phyloP scores from a whole-genome alignment of 2,888 invertebrate species.

The Chymomyza caudatula region DNA sequence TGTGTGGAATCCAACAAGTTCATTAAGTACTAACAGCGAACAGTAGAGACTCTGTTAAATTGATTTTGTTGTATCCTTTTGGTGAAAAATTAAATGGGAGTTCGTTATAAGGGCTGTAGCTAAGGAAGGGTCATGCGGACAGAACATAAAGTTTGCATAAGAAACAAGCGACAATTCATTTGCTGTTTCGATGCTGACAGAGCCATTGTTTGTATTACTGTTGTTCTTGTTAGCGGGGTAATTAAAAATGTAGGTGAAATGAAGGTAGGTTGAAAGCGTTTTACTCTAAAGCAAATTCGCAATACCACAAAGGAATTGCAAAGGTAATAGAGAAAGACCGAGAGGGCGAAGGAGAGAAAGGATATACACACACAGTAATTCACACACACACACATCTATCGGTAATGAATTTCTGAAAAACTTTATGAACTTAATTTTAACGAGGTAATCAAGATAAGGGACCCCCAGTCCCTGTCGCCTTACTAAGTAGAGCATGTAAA shows the following conservation, averaged over 20 bases:
- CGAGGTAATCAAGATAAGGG: slow-evolving; percentile 11
- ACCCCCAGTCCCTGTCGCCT: too few species aligned
- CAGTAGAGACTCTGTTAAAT: not conserved
- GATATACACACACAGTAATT: not conserved
- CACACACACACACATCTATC: not conserved
- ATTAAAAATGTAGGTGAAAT: not conserved
- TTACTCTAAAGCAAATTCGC: not conserved
- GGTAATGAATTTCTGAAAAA: not conserved
- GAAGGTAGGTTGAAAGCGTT: not conserved
- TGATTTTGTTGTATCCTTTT: not conserved
- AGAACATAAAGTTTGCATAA: not conserved
- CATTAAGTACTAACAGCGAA: slow-evolving; percentile 33
- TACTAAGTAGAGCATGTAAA: not conserved
- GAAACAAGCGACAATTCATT: not conserved
- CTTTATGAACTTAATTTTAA: slow-evolving; percentile 22
- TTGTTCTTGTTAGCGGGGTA: not conserved
- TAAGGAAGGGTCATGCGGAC: not conserved
- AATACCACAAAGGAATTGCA: not conserved
- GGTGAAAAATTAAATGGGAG: not conserved
- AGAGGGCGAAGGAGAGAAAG: not conserved
- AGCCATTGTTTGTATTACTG: not conserved
- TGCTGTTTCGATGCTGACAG: not conserved
- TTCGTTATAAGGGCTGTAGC: not conserved
- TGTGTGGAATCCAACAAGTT: slow-evolving; percentile 32
- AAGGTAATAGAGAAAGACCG: not conserved